Evolutionary conservation across 2,888 invertebrate species (phyloP).

Genomic region (Oscheius myriophilus): DNA sequence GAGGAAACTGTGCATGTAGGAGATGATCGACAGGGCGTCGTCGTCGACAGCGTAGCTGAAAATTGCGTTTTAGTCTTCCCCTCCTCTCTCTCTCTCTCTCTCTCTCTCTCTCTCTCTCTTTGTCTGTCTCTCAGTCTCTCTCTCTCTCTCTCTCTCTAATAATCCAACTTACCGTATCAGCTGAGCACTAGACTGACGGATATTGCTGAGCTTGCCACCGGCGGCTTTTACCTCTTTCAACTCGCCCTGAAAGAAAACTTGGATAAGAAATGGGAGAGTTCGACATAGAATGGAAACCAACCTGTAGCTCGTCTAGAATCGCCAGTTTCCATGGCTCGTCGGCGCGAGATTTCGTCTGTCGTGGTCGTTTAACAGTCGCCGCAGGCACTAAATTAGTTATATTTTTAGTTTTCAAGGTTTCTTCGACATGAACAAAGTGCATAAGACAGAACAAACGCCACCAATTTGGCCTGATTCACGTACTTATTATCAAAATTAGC

Average conservation of each 20-base stretch:
- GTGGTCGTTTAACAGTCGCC: neutral
- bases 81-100: no score
- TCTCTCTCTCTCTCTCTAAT: no score
- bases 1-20: neutral
- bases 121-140: no score
- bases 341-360: neutral
- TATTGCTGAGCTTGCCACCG: neutral
- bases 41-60: conserved; percentile 25
- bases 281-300: neutral
- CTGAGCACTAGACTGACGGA: conserved; percentile 9
- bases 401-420: no score
- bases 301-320: conserved; percentile 9
- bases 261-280: neutral
- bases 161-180: conserved; percentile 14
- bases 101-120: no score
- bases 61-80: no score
- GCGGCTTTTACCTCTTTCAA: neutral
- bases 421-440: no score
- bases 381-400: neutral
- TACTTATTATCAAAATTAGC: no score
- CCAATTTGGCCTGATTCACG: no score
- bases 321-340: conserved; percentile 8
- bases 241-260: neutral
- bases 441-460: no score
- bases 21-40: conserved; percentile 16